Evolutionary conservation across 2,113 vertebrate genomes (phyloP), one percentile per base, ranked within the genome.

Genomic region (Channa argus): DNA sequence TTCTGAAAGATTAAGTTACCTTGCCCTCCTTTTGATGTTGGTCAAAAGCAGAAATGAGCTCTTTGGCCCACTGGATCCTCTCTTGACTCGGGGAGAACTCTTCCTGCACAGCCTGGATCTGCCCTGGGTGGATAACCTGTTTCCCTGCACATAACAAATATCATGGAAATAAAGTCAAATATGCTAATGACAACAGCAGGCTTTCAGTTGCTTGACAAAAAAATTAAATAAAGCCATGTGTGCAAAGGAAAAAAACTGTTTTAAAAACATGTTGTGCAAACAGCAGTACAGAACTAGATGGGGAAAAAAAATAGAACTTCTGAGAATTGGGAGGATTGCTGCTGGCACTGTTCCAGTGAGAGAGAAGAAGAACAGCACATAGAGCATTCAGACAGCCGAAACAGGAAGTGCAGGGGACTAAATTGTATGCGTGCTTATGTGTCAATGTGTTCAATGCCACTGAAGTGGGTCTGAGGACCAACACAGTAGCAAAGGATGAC

Each of bases 101-200:
- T 73, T 97, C 96, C 88, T 99, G 98, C 79, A 99, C 98, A 86
- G 94, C 90, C 46, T 95, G 89, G 77, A 99, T 93, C 93, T 99
- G 98, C 88, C 94, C 96, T 15, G 98, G 98, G 92, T 99, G 98
- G 93, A 99, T 99, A 88, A 99, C 97, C 94, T 99, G 97, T 92
- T 99, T 99, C 91, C 98, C 98, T 93, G 71, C 78, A 91, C 80
- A 89, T 86, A 7, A 83, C 11, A 75, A 8, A 46, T 34, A 71
- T 7, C 3, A 66, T 0, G 11, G 4, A 41, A 12, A 15, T 5
- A 61, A 65, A 82, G 55, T 51, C 7, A 66, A 52, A 49, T 11
- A 59, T 59, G 34, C 36, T 46, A 61, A 63, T 82, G 62, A 44
- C 46, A 77, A 70, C 43, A 24, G 24, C 24, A 24, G 24, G 24